Evolutionary conservation across 1,140 invertebrate genomes (phyloP).

Genomic region (Heliconius congener): DNA sequence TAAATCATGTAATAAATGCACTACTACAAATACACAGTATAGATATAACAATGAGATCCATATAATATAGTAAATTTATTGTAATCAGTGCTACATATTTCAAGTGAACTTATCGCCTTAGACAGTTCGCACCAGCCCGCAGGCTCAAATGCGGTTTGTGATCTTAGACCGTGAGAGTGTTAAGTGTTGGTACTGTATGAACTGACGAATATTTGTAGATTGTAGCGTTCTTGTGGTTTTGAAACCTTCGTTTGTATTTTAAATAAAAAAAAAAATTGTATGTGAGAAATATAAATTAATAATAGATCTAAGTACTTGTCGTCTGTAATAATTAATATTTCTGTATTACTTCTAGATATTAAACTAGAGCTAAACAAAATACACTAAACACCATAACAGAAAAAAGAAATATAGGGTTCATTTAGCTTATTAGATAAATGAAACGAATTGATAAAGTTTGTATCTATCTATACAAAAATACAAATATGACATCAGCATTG

Average conservation of each 20-base stretch:
- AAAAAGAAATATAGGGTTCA: neutral
- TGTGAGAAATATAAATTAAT: neutral
- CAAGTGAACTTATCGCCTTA: constrained; percentile 13
- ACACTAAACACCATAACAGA: neutral
- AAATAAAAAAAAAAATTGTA: neutral
- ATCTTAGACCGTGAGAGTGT: constrained; percentile 43
- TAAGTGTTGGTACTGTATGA: constrained; percentile 31
- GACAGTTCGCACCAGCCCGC: constrained; percentile 19
- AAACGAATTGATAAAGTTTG: neutral
- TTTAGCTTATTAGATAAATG: neutral
- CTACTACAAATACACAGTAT: neutral
- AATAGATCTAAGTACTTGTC: no score
- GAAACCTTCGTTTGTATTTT: neutral
- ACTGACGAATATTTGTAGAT: constrained; percentile 24
- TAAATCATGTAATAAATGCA: neutral
- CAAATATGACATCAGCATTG: neutral
- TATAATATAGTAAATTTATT: neutral
- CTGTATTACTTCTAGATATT: no score
- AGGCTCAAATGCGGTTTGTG: constrained; percentile 21
- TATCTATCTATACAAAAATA: neutral
- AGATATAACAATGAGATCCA: neutral
- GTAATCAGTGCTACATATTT: constrained; percentile 5
- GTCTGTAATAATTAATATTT: no score
- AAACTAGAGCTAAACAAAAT: neutral
- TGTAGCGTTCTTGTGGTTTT: constrained; percentile 15